Base-by-base conservation (phyloP, 2,888 invertebrate species). In the Acleris emargana region DNA sequence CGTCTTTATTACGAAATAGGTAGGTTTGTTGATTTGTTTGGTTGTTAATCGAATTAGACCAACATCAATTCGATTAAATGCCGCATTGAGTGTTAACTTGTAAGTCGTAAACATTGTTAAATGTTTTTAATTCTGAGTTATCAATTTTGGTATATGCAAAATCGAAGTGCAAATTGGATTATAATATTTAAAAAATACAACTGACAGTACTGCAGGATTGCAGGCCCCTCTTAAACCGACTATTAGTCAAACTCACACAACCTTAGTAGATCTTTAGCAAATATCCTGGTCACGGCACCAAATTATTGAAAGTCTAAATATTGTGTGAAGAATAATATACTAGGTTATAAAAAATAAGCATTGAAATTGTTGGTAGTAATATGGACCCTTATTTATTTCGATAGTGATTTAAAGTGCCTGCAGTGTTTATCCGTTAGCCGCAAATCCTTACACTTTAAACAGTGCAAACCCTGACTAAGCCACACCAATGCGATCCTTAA, bases 401-500 rank as follows among this genome's bases (percentile, higher is more conserved):
- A 28, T 42, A n/a, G n/a, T 6, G n/a, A 5, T n/a, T 43, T 43
- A 13, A 43, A 43, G 6, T n/a, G 43, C 5, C n/a, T 43, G 43
- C 43, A 13, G 5, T 43, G 43, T 16, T 43, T 42, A 42, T 42
- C 16, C 13, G 1, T 5, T 18, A 22, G 6, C 25, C 20, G 20
- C 16, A 55, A 43, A 32, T 60, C 32, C 50, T 57, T 38, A 45
- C 45, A 38, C 38, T 38, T 38, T 38, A 51, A 50, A 60, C 50
- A 55, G 47, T 50, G 50, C 59, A 59, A 55, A 45, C 60, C 28
- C 50, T 13, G 9, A 32, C 58, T 49, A 57, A 61, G 57, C 60
- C 60, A 45, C 60, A 64, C 50, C 55, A 64, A 64, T 43, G 60
- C 64, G 25, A 54, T 64, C 64, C 62, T 69, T 53, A 51, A 67